A percentile compares a stretch with the other conserved stretches of the same genome.
Conservation (phyloP, 2,888 invertebrate species). For the Marronus borbonicus region DNA sequence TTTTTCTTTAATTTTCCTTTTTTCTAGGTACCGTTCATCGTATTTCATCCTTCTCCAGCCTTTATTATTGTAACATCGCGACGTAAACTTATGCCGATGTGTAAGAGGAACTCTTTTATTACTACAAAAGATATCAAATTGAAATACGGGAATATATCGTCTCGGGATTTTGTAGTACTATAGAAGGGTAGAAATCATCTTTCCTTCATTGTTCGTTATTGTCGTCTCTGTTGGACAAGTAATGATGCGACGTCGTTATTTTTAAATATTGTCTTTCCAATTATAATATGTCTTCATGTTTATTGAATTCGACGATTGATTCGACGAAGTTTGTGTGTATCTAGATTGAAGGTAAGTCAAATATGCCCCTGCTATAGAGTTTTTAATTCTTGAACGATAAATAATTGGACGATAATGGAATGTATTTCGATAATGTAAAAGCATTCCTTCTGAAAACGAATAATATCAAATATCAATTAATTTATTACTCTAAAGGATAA, state of each 20-base stretch:
- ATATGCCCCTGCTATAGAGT: background rate
- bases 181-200: conserved; percentile 6
- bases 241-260: conserved; percentile 40
- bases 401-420: too few relatives aligned
- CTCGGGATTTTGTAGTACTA: conserved; percentile 14
- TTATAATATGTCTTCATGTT: conserved; percentile 45
- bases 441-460: too few relatives aligned
- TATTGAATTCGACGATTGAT: conserved; percentile 18
- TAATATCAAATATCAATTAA: too few relatives aligned
- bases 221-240: conserved; percentile 5
- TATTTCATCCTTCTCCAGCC: conserved; percentile 19
- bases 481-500: too few relatives aligned
- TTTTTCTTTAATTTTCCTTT: conserved; percentile 22
- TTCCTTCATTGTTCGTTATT: conserved; percentile 5
- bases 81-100: conserved; percentile 48
- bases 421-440: too few relatives aligned
- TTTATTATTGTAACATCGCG: conserved; percentile 28
- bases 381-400: background rate
- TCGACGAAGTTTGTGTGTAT: conserved; percentile 13
- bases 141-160: conserved; percentile 45
- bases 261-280: conserved; percentile 48
- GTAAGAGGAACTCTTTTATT: conserved; percentile 52
- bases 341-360: background rate
- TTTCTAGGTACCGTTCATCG: conserved; percentile 1
- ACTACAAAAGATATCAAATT: conserved; percentile 50